Conservation (phyloP, 2,797 vertebrate genomes). For the Intellagama lesueurii region DNA sequence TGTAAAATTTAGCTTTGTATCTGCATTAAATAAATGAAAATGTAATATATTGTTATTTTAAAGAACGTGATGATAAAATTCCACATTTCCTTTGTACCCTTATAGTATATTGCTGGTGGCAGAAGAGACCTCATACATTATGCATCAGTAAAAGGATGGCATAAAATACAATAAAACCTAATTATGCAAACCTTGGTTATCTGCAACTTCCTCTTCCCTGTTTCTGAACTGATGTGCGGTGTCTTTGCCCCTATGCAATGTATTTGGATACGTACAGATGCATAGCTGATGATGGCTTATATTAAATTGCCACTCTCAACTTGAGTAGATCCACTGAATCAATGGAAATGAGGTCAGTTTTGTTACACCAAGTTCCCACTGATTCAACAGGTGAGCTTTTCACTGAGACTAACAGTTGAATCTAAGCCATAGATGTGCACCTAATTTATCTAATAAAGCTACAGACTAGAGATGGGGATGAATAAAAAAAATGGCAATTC, state of each 20-base stretch:
- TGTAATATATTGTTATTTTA: constrained; percentile 28
- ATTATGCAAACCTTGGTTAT: neutral
- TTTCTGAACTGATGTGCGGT: neutral
- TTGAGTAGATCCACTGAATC: no score
- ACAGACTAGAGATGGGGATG: no score
- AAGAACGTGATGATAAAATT: neutral
- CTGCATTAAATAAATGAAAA: neutral
- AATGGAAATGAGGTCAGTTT: no score
- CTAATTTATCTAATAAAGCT: no score
- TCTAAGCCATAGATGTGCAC: no score
- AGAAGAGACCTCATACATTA: neutral
- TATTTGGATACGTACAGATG: neutral
- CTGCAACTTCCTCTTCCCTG: neutral
- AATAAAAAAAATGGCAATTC: no score
- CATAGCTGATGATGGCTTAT: neutral
- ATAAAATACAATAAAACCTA: neutral
- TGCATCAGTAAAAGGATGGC: neutral
- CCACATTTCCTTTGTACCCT: neutral
- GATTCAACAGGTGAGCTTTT: no score
- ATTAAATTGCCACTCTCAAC: neutral
- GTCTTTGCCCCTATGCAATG: neutral
- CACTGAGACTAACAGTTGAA: no score
- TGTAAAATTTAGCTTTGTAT: constrained; percentile 40
- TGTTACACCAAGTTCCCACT: no score
- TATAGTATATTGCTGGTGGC: neutral